These are phyloP conservation scores for Hirudinaria manillensis DNA, from an alignment of 2,888 invertebrate species.

Conservation along the genomic window DNA sequence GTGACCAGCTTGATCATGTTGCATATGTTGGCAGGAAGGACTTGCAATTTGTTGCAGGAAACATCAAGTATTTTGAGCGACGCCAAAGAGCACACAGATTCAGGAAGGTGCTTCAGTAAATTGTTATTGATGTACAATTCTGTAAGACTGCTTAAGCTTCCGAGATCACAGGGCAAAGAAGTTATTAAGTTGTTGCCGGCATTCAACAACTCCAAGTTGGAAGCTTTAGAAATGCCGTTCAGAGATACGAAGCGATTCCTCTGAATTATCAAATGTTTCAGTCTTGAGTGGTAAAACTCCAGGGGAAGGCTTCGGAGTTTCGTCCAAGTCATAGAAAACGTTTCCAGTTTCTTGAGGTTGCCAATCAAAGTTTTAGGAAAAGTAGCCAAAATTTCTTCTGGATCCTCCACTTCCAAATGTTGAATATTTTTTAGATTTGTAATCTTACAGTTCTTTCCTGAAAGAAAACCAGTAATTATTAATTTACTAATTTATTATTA, in stretches of 20 bases:
- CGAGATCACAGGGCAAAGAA: conserved; percentile 14
- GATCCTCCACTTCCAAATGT: conserved; percentile 29
- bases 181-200: conserved; percentile 24
- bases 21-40: conserved; percentile 22
- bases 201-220: conserved; percentile 21
- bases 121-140: conserved; percentile 22
- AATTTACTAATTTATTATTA: too few species aligned
- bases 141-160: conserved; percentile 1
- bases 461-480: too few species aligned
- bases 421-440: conserved; percentile 21
- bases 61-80: conserved; percentile 25
- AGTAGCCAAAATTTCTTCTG: conserved; percentile 26
- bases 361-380: conserved; percentile 17
- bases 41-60: conserved; percentile 25
- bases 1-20: background rate
- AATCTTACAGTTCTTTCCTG: background rate
- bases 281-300: conserved; percentile 11
- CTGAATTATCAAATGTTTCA: conserved; percentile 25
- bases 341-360: conserved; percentile 21
- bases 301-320: conserved; percentile 23
- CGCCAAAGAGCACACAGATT: conserved; percentile 8
- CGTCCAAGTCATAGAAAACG: conserved; percentile 27
- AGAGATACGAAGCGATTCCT: conserved; percentile 20
- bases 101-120: conserved; percentile 14
- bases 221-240: conserved; percentile 29